Base-by-base conservation (phyloP, 2,113 vertebrate species). In the Phrynocephalus versicolor region DNA sequence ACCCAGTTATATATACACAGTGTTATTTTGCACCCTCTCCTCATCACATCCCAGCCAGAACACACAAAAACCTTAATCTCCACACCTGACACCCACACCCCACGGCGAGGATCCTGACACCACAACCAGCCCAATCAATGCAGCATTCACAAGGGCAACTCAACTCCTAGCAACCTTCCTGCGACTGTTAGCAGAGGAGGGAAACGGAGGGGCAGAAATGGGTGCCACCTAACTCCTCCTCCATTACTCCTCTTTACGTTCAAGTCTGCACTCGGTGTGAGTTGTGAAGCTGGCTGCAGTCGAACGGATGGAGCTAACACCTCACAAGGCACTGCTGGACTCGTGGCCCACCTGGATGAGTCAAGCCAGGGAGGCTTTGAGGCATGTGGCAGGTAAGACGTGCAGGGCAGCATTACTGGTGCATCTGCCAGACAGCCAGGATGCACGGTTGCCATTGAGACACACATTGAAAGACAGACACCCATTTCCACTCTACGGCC, bases 21-120 rank as follows among this genome's bases (percentile, higher is more conserved):
- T 70, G 65, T 85, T 70, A 73, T 76, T 51, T 72, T 45, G 62
- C 76, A 73, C 80, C 55, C 79, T 80, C 37, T 60, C 35, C 55
- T 27, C 57, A 39, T 35, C 81, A 23, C 51, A 19, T 2, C 51
- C 51, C 33, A 70, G 16, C 45, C 45, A 51, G 45, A 51, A 51
- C 69, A 37, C 23, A 71, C 5, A 55, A 35, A 79, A 45, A 71
- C 67, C 5, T 18, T 33, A 55, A 58, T 25, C 25, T 33, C 16
- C 8, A 35, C 37, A 3, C 64, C 55, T 35, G 35, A 37, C 6
- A 30, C 25, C 65, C 1, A 30, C 62, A 18, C 6, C 30, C n/a
- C 73, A 35, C 3, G 27, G 37, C 23, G 14, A 58, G 83, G 8
- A 45, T 78, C 2, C 35, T 23, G 12, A 25, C 25, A 67, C 18